These are phyloP conservation scores for Falcunculus frontatus DNA, from an alignment of 2,113 vertebrate genomes.

Conservation along the genomic window DNA sequence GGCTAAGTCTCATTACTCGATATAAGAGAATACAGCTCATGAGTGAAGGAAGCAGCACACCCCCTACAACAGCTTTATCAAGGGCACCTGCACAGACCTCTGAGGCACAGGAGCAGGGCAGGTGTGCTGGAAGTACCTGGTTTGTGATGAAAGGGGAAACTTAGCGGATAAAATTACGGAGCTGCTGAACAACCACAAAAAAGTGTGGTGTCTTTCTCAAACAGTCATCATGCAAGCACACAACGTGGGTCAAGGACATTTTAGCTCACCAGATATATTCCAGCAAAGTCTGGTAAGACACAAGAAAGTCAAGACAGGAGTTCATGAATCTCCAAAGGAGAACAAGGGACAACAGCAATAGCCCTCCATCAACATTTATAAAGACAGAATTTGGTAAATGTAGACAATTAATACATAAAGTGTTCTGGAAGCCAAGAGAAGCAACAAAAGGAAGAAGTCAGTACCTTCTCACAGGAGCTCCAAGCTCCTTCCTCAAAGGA, in stretches of 20 bases:
- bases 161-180: background rate
- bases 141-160: background rate
- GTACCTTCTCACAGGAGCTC: background rate
- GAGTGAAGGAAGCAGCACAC: background rate
- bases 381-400: background rate
- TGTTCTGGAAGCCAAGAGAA: background rate
- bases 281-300: background rate
- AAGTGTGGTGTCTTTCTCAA: background rate
- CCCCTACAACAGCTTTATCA: fast-evolving
- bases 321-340: background rate
- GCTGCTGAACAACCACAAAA: background rate
- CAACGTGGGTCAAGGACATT: fast-evolving
- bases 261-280: background rate
- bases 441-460: background rate
- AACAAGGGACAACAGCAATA: background rate
- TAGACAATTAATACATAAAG: background rate
- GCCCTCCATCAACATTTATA: background rate
- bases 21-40: background rate
- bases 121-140: background rate
- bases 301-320: background rate
- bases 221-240: background rate
- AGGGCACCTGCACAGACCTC: background rate
- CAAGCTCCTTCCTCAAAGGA: background rate
- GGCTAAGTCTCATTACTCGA: background rate
- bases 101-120: background rate